Conservation (phyloP, 2,113 vertebrate species). For the Phasianus colchicus region DNA sequence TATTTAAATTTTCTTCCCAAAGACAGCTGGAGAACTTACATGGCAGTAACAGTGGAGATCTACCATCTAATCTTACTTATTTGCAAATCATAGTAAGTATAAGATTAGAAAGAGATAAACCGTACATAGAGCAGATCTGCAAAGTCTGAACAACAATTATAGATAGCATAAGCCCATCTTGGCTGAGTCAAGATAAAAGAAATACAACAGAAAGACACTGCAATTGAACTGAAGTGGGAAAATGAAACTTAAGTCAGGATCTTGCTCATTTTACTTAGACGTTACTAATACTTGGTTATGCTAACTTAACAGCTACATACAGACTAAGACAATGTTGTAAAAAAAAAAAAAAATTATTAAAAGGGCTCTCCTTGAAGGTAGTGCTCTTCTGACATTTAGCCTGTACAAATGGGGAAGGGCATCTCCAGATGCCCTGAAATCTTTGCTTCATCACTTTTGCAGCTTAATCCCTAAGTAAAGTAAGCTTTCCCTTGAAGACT, state of each 20-base stretch:
- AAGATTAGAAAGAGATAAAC: slow-evolving; percentile 19
- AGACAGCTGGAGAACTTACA: not conserved
- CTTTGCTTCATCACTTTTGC: not conserved
- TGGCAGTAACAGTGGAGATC: not conserved
- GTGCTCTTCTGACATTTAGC: not conserved
- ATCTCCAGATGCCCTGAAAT: not conserved
- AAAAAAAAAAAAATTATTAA: not conserved
- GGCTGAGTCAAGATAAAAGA: not conserved
- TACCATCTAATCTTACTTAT: not conserved
- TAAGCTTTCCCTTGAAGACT: not conserved
- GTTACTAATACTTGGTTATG: not conserved
- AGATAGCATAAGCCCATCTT: not conserved
- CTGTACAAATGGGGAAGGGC: not conserved
- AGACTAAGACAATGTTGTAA: not conserved
- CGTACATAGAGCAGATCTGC: not conserved
- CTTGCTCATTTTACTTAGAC: not conserved
- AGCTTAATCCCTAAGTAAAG: not conserved
- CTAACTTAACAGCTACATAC: not conserved
- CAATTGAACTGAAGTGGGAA: not conserved
- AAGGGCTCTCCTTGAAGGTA: not conserved
- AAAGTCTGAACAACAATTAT: slow-evolving; percentile 15
- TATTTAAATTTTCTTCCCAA: not conserved
- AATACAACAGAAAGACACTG: not conserved
- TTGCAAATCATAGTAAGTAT: not conserved
- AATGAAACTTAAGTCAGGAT: not conserved